Evolutionary conservation across 2,113 vertebrate species (phyloP), one percentile per base, ranked within the genome.

Genomic region (Gyps fulvus): DNA sequence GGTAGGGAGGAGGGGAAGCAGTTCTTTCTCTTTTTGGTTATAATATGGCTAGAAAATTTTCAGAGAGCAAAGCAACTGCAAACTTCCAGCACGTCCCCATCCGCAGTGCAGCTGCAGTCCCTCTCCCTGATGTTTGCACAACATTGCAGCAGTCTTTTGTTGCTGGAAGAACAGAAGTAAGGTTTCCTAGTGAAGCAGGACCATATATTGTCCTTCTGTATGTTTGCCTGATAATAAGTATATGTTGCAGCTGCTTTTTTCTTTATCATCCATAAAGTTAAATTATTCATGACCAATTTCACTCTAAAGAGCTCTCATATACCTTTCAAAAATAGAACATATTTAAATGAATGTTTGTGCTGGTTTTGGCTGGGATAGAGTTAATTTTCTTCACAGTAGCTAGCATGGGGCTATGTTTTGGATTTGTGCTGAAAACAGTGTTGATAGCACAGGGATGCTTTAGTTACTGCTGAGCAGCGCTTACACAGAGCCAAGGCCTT

Each of bases 211-310:
- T 65, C 23, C 32, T 31, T 52, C 42, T 61, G 3, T 26, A 16
- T 49, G 27, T 52, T 88, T 81, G 78, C 34, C 63, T 50, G n/a
- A 45, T 77, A 12, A 13, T 23, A 50, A 50, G 25, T 58, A 27
- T n/a, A 65, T 63, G 43, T 47, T 49, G 40, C 49, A 61, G 52
- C 26, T 82, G 52, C 34, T 78, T 91, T 93, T 58, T 80, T 31
- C 45, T 79, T 93, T 72, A 78, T 58, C 38, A 61, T 71, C 52
- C 43, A 36, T 52, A 13, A 49, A 83, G 71, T 89, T 89, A 61
- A 94, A 88, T 86, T 96, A 87, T 95, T 91, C 85, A 91, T 47
- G 90, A 66, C 36, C 38, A 77, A 49, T 87, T 95, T 90, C 61
- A 62, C 16, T 92, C 93, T 74, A 58, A 89, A 77, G 79, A 72